These are phyloP conservation scores for Leucoptera coffeella DNA, from an alignment of 2,888 invertebrate species.

Conservation along the genomic window DNA sequence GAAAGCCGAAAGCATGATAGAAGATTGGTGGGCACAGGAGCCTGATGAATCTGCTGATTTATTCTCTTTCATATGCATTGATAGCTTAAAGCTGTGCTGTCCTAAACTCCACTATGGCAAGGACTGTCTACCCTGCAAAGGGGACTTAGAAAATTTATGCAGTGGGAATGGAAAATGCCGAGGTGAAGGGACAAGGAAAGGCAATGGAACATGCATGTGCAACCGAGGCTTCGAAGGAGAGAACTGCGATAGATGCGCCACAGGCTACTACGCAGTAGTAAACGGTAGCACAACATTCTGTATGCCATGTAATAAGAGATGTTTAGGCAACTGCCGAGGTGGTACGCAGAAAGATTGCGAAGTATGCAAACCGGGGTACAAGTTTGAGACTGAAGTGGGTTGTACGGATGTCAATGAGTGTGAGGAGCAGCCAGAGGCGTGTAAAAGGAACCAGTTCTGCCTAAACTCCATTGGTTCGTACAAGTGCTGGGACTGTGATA, in stretches of 20 bases:
- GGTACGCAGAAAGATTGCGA: constrained; percentile 63
- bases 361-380: constrained; percentile 64
- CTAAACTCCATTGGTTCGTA: constrained; percentile 83
- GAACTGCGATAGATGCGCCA: constrained; percentile 70
- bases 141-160: constrained; percentile 69
- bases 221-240: constrained; percentile 75
- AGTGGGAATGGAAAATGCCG: constrained; percentile 72
- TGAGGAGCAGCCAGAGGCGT: constrained; percentile 34
- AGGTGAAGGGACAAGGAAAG: constrained; percentile 88
- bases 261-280: constrained; percentile 68
- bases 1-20: constrained; percentile 73
- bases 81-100: constrained; percentile 73
- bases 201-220: constrained; percentile 87
- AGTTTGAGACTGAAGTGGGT: constrained; percentile 64
- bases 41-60: constrained; percentile 27
- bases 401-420: constrained; percentile 87
- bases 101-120: constrained; percentile 78
- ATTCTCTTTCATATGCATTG: constrained; percentile 70
- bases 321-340: constrained; percentile 68
- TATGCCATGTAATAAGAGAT: constrained; percentile 73
- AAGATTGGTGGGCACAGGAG: constrained; percentile 81
- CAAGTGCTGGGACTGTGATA: constrained; percentile 76
- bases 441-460: constrained; percentile 71
- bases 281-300: constrained; percentile 71
- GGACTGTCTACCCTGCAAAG: constrained; percentile 73